phyloP scores from a whole-genome alignment of 1,140 invertebrate genomes.

The Radopholus similis region DNA sequence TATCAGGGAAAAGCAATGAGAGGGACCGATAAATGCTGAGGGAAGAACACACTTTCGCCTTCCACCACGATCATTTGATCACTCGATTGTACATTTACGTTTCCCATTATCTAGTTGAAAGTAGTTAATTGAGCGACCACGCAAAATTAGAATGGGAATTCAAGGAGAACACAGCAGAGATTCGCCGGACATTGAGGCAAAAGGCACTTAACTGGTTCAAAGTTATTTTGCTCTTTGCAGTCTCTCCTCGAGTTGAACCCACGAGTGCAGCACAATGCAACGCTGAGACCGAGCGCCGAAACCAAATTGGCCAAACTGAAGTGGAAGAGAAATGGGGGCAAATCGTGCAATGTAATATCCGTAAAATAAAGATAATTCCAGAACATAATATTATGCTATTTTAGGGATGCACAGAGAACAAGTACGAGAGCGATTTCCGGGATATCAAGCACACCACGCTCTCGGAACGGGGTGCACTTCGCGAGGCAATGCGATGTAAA shows the following conservation, averaged over 20 bases:
- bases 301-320: slow-evolving; percentile 84
- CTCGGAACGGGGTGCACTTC: slow-evolving; percentile 84
- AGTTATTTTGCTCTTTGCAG: slow-evolving; percentile 63
- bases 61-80: too few relatives aligned
- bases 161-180: slow-evolving; percentile 28
- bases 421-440: slow-evolving; percentile 82
- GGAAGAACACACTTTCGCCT: too few relatives aligned
- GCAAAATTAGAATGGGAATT: background rate
- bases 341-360: slow-evolving; percentile 74
- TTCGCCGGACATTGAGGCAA: slow-evolving; percentile 50
- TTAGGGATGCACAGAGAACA: slow-evolving; percentile 54
- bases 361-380: background rate
- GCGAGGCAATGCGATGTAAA: slow-evolving; percentile 72
- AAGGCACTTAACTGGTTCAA: background rate
- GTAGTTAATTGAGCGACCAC: too few relatives aligned
- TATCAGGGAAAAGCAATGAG: too few relatives aligned
- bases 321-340: slow-evolving; percentile 87
- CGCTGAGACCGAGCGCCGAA: slow-evolving; percentile 72
- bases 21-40: too few relatives aligned
- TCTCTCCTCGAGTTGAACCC: slow-evolving; percentile 82
- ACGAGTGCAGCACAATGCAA: slow-evolving; percentile 71
- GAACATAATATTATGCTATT: slow-evolving; percentile 16
- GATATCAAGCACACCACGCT: slow-evolving; percentile 95
- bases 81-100: too few relatives aligned
- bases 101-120: too few relatives aligned